Percentiles rank a stretch among this genome's conserved stretches.
These are phyloP conservation scores for Delichon dasypus DNA, from an alignment of 2,797 vertebrate species.

Conservation along the genomic window DNA sequence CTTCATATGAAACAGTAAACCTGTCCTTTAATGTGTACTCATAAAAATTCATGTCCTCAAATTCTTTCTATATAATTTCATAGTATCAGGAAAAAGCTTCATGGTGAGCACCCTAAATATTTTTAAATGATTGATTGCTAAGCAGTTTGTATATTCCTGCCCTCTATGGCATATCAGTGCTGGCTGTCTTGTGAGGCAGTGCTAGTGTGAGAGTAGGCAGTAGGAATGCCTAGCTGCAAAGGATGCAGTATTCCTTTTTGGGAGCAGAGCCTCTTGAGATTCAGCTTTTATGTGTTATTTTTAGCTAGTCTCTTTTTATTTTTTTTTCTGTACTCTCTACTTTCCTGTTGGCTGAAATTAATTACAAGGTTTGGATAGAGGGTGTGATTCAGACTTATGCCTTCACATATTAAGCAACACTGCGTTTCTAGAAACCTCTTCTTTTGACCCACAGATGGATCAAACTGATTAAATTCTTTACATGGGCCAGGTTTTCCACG, in stretches of 20 bases:
- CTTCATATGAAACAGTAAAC: background rate
- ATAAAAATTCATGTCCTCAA: background rate
- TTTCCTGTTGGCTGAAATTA: background rate
- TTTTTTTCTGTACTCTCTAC: background rate
- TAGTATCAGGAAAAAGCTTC: background rate
- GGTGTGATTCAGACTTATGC: background rate
- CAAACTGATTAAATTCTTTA: background rate
- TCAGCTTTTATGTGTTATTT: background rate
- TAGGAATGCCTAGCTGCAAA: background rate
- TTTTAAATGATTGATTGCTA: background rate
- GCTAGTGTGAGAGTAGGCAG: background rate
- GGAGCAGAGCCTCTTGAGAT: background rate
- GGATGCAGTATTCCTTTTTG: background rate
- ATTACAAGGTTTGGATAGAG: background rate
- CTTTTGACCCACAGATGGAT: background rate
- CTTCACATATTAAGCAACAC: background rate
- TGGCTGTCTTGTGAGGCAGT: background rate
- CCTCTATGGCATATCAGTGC: fast-evolving
- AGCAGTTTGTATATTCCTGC: background rate
- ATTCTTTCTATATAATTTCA: background rate
- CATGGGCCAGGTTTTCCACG: background rate
- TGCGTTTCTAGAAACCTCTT: background rate
- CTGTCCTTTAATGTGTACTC: background rate
- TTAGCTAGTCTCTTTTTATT: background rate
- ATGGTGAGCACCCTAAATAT: background rate